Evolutionary conservation across 1,140 invertebrate genomes (phyloP).

Genomic region (Diachasmimorpha longicaudata): DNA sequence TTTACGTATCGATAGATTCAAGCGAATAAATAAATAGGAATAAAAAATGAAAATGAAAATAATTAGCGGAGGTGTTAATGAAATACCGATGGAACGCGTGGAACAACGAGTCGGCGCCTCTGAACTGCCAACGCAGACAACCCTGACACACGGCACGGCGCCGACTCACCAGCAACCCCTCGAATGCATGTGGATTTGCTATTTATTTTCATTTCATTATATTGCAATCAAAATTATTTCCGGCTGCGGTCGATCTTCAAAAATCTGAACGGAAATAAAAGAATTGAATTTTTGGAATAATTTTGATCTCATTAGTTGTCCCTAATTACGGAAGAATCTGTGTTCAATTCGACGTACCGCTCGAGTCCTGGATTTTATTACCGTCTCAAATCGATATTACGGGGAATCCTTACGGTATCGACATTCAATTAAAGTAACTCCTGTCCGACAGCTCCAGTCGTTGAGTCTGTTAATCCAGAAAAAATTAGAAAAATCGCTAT

Average conservation of each 20-base stretch:
- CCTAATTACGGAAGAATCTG: too few species aligned
- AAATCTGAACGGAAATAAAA: too few species aligned
- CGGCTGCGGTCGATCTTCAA: background rate
- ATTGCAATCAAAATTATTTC: background rate
- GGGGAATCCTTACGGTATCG: too few species aligned
- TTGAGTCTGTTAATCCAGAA: too few species aligned
- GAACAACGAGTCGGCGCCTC: constrained; percentile 61
- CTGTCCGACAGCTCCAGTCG: too few species aligned
- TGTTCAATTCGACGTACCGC: too few species aligned
- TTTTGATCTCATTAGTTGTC: too few species aligned
- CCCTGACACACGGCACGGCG: constrained; percentile 59
- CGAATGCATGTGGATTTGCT: constrained; percentile 13
- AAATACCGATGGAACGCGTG: constrained; percentile 62
- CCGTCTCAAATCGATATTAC: too few species aligned
- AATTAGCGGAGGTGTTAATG: constrained; percentile 65
- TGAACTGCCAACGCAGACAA: constrained; percentile 60
- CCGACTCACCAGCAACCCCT: constrained; percentile 47
- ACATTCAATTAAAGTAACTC: too few species aligned
- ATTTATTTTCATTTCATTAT: background rate
- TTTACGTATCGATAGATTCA: constrained; percentile 10
- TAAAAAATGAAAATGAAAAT: constrained; percentile 54
- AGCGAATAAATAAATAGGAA: constrained; percentile 9
- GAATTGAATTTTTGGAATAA: too few species aligned
- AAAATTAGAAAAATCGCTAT: too few species aligned
- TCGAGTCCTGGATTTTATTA: too few species aligned